Evolutionary conservation across 92 coral and sea anemone genomes (phyloP).

Genomic region (Parazoanthus darwini): DNA sequence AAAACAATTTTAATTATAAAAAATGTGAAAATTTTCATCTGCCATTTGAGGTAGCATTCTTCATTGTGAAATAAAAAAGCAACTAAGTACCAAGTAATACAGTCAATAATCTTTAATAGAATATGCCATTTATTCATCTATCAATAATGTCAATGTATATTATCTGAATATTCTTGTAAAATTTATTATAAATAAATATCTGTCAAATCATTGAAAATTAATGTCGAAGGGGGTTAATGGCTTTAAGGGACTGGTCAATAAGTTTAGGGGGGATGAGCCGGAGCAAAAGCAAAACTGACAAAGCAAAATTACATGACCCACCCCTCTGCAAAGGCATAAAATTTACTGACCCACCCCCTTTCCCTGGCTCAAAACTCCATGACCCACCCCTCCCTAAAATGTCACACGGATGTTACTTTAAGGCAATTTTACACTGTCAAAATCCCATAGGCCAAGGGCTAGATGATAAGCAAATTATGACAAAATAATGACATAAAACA

Average conservation of each 20-base stretch:
- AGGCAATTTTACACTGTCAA: too few relatives aligned
- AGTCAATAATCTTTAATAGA: conserved; percentile 12
- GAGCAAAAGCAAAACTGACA: too few relatives aligned
- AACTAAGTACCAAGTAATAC: background rate
- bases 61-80: conserved; percentile 21
- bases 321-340: too few relatives aligned
- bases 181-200: conserved; percentile 14
- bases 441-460: too few relatives aligned
- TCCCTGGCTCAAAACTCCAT: too few relatives aligned
- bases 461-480: too few relatives aligned
- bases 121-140: background rate
- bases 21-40: background rate
- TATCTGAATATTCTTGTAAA: conserved; percentile 15
- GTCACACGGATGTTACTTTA: too few relatives aligned
- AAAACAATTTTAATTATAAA: background rate
- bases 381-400: too few relatives aligned
- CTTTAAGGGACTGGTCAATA: background rate
- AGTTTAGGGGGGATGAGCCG: too few relatives aligned
- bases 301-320: too few relatives aligned
- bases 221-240: background rate
- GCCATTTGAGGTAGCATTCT: background rate
- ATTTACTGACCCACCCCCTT: too few relatives aligned
- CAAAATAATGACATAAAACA: too few relatives aligned
- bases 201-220: conserved; percentile 3
- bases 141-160: background rate